Evolutionary conservation across 2,888 invertebrate genomes (phyloP), one percentile per base, ranked within the genome.

Genomic region (Hecatera dysodea): DNA sequence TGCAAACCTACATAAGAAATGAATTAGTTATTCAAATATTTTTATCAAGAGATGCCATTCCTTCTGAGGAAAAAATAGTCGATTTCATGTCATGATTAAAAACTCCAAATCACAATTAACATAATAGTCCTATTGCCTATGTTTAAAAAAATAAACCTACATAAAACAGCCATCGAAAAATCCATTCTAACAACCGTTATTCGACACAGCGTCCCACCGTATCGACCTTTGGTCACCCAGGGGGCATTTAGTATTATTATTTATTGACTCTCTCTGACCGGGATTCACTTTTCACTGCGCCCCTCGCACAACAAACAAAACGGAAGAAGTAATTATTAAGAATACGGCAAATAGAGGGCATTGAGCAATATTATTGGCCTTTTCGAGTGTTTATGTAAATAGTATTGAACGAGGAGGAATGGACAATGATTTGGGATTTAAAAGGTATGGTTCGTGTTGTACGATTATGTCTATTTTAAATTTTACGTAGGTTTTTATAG

Each of bases 291-390:
- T 94, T 92, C 94, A 92, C 89, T 89, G 84, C 88, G 75, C 91
- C 93, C 93, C 90, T 91, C 90, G 72, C 62, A 75, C 72, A 64
- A 27, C 93, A 95, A 95, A 95, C 93, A 95, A 94, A 95, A 92
- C 93, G 93, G 93, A 94, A 94, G 91, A 95, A 93, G 94, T 95
- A 95, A 95, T 95, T 94, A 95, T 95, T 95, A 94, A 95, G 94
- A 93, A 95, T 94, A 94, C 91, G 89, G 93, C 90, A 94, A 95
- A 95, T 92, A 95, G 89, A 90, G 92, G 91, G 91, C 85, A 87
- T 90, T 88, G 83, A 84, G 86, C 88, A 88, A 89, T 88, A 90
- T 93, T 92, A 91, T 91, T 92, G 85, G 87, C 89, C 84, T 86
- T 87, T 90, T 89, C 72, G 87, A 89, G 87, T 83, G 77, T 82